Evolutionary conservation across 1,140 invertebrate genomes (phyloP), one percentile per base, ranked within the genome.

Genomic region (Temnothorax longispinosus): DNA sequence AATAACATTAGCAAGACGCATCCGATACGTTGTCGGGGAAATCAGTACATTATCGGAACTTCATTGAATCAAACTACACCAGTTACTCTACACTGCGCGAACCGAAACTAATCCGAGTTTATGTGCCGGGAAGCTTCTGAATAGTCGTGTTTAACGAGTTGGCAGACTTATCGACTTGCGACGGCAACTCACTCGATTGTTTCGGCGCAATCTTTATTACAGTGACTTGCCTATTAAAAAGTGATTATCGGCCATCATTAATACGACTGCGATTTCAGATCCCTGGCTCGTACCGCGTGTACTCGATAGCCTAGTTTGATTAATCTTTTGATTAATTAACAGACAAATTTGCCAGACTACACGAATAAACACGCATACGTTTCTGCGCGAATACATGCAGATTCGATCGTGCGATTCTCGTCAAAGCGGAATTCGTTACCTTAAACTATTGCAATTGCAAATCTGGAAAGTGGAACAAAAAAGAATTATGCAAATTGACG

Each of bases 51-150:
- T 52, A 82, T 81, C 62, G 64, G 52, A 71, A 65, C 50, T 67
- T 72, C 54, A 67, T 87, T 58, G 58, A 38, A 74, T 87, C 80
- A 84, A 84, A 72, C 56, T 60, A 21, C n/a, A n/a, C 32, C 56
- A 27, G 54, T 54, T 87, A 56, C 76, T 77, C 60, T 56, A 54
- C n/a, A 58, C 64, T 21, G 38, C 41, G 58, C 21, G 32, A 52
- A 80, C 44, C 58, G 85, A 87, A 87, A 87, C 76, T 84, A 84
- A 87, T 87, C 56, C 35, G 75, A 76, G 82, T 85, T 85, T 85
- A 77, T 85, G 44, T 27, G 50, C 50, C n/a, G 44, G n/a, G 38
- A 3, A 50, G 74, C 58, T 85, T 10, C 32, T 60, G 72, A 85
- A 72, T 85, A 62, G 44, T 27, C 56, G 35, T 78, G 18, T 85